phyloP scores from a whole-genome alignment of 2,113 vertebrate species.

The Procavia capensis region DNA sequence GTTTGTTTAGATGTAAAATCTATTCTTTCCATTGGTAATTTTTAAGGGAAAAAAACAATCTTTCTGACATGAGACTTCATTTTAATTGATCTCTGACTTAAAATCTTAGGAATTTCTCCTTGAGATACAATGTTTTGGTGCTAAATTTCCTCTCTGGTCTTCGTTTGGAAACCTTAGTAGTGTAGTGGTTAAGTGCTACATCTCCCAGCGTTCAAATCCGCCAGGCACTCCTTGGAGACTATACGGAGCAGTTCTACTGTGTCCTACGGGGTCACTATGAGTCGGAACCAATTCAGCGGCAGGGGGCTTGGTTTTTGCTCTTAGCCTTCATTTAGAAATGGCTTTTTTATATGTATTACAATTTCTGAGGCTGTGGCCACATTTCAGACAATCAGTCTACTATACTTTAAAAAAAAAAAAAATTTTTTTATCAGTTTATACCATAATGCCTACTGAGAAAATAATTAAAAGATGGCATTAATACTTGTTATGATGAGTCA shows the following conservation, averaged over 20 bases:
- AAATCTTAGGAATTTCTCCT: not conserved
- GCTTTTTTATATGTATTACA: not conserved
- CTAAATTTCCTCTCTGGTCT: not conserved
- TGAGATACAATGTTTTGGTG: not conserved
- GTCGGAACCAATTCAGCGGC: too few species aligned
- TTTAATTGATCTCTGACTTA: not conserved
- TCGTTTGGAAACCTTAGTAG: slow-evolving; percentile 38
- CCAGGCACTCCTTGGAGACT: too few species aligned
- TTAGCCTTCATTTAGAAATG: slow-evolving; percentile 10
- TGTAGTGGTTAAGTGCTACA: too few species aligned
- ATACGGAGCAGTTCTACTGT: too few species aligned
- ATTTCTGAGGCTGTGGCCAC: not conserved
- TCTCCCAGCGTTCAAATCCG: too few species aligned
- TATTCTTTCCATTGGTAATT: not conserved
- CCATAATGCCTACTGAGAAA: not conserved
- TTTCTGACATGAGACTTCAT: not conserved
- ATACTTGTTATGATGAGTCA: not conserved
- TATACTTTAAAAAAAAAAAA: not conserved
- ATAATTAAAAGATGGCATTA: not conserved
- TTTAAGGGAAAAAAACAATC: not conserved
- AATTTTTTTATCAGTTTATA: not conserved
- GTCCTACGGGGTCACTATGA: too few species aligned
- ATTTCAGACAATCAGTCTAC: not conserved
- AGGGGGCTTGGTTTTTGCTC: too few species aligned
- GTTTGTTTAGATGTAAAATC: not conserved